phyloP scores from a whole-genome alignment of 2,888 invertebrate species.

The Perdita meconis region DNA sequence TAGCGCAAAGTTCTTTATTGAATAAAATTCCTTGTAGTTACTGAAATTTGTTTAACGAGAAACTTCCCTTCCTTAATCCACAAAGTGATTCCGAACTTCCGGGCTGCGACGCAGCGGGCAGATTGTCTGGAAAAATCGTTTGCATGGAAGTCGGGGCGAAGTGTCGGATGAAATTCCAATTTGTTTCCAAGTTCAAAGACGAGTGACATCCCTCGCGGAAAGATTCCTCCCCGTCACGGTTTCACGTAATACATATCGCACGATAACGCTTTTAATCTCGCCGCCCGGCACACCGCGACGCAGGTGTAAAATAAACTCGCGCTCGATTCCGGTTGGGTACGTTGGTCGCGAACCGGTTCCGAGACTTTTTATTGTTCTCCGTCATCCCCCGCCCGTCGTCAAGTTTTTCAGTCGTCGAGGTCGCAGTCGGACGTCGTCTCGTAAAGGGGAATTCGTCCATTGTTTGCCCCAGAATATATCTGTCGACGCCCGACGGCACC shows the following conservation, averaged over 20 bases:
- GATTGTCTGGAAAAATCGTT: background rate
- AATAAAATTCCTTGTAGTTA: too few species aligned
- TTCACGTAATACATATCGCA: too few species aligned
- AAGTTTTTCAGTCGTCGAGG: constrained; percentile 6
- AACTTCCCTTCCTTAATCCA: too few species aligned
- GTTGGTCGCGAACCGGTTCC: background rate
- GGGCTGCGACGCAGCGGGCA: background rate
- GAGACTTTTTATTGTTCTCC: constrained; percentile 43
- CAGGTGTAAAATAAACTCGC: constrained; percentile 24
- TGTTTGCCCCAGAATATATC: constrained; percentile 65
- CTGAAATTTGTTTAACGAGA: too few species aligned
- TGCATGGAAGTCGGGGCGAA: background rate
- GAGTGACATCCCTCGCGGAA: too few species aligned
- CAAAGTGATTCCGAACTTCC: too few species aligned
- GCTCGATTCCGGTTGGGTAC: background rate
- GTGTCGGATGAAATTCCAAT: background rate
- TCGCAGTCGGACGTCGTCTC: constrained; percentile 30
- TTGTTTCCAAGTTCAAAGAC: too few species aligned
- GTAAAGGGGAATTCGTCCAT: constrained; percentile 60
- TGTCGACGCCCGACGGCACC: constrained; percentile 27
- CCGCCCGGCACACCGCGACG: background rate
- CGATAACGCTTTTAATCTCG: constrained; percentile 16
- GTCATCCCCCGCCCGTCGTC: constrained; percentile 27
- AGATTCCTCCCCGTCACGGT: too few species aligned
- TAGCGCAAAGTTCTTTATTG: too few species aligned